These are phyloP conservation scores for Caretta caretta DNA, from an alignment of 2,113 vertebrate species.

Conservation along the genomic window DNA sequence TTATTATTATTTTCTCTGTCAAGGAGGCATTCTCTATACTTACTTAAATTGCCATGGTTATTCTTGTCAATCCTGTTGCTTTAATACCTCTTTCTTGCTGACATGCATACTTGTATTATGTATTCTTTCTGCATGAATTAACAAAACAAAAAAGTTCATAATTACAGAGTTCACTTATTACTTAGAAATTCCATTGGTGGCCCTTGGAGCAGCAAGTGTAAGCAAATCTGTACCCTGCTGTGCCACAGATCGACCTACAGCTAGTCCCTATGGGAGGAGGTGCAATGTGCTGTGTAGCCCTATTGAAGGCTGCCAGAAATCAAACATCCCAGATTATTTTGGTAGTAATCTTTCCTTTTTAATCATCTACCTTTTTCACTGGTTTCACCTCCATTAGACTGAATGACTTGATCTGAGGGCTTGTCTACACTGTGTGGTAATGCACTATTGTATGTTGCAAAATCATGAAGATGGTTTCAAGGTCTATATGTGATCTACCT, in stretches of 20 bases:
- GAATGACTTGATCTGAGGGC: neutral
- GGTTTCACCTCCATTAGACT: fast-evolving
- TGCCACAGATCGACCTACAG: neutral
- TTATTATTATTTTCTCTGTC: neutral
- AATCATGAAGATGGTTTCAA: neutral
- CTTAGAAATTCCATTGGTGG: neutral
- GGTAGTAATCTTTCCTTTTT: neutral
- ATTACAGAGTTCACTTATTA: fast-evolving
- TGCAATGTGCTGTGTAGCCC: neutral
- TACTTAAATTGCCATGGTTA: fast-evolving
- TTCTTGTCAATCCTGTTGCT: neutral
- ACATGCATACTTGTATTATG: too few species aligned
- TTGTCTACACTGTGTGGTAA: neutral
- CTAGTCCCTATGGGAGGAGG: neutral
- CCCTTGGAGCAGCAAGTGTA: fast-evolving
- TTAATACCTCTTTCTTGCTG: neutral
- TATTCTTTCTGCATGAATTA: neutral
- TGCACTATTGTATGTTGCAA: neutral
- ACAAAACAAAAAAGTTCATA: neutral
- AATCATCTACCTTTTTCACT: neutral
- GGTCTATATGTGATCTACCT: neutral
- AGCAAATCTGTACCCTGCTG: neutral
- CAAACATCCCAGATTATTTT: neutral
- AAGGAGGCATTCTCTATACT: neutral
- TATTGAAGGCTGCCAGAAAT: neutral